These are phyloP conservation scores for Montipora efflorescens DNA, from an alignment of 64 coral and sea anemone genomes.

Conservation along the genomic window DNA sequence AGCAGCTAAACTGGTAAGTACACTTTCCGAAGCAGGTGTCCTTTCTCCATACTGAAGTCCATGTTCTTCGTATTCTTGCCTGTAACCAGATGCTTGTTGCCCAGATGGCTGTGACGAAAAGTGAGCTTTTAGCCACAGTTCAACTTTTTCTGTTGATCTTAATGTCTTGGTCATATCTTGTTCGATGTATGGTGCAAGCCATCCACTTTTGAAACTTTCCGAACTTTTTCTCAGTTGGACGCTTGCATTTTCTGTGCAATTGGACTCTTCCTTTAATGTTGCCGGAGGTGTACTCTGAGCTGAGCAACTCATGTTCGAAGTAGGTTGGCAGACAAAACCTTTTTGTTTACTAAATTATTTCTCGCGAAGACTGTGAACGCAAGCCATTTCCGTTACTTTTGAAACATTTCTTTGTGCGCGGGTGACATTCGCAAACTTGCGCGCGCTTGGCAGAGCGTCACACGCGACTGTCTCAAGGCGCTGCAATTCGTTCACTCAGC, in stretches of 20 bases:
- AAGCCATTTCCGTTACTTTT: background rate
- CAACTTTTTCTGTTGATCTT: conserved; percentile 33
- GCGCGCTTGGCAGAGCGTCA: no score
- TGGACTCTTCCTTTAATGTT: background rate
- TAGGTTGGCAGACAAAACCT: background rate
- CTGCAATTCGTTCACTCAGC: no score
- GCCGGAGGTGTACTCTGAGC: background rate
- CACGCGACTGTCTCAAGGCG: no score
- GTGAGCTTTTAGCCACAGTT: conserved; percentile 43
- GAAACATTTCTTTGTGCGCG: background rate
- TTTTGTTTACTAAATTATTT: background rate
- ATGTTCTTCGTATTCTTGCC: background rate
- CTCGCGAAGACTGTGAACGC: background rate
- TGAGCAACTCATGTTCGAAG: background rate
- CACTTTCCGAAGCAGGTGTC: background rate
- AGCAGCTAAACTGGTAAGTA: conserved; percentile 30
- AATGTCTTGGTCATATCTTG: conserved; percentile 5
- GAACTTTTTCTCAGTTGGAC: background rate
- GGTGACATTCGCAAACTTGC: background rate
- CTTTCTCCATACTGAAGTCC: conserved; percentile 1
- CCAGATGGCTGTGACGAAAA: background rate
- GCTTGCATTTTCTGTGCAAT: background rate
- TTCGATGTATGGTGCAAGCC: conserved; percentile 34
- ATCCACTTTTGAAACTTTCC: background rate
- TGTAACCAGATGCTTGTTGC: background rate